Evolutionary conservation across 2,797 vertebrate species (phyloP).

Genomic region (Falco columbarius): DNA sequence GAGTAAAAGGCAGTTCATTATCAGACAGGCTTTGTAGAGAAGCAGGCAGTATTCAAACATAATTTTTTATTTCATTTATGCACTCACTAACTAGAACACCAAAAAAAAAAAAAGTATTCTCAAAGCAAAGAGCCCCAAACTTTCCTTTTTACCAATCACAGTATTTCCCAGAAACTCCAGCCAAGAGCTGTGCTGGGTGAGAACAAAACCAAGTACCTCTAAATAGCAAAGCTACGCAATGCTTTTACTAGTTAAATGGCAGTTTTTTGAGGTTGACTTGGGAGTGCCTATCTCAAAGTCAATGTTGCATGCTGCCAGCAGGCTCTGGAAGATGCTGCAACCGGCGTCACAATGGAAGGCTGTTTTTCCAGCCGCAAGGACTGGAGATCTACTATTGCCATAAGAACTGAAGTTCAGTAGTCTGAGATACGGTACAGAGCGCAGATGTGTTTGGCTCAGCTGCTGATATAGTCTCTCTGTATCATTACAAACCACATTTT

Average conservation of each 20-base stretch:
- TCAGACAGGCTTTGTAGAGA: background rate
- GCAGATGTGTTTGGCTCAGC: background rate
- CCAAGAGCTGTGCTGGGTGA: background rate
- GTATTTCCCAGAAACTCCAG: background rate
- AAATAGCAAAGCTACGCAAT: background rate
- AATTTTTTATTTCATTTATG: background rate
- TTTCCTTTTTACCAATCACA: background rate
- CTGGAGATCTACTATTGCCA: background rate
- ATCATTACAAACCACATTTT: background rate
- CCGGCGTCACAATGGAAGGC: background rate
- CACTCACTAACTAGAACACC: background rate
- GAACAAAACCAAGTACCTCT: background rate
- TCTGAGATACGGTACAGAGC: background rate
- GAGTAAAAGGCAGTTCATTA: background rate
- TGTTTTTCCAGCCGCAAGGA: background rate
- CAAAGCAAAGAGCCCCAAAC: background rate
- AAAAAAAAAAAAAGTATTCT: background rate
- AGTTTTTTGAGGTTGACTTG: background rate
- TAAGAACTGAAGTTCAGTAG: background rate
- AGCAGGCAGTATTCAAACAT: background rate
- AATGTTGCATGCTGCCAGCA: background rate
- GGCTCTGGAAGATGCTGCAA: background rate
- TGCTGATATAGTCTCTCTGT: background rate
- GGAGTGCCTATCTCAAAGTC: background rate
- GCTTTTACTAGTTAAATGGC: background rate